A percentile compares a stretch with the other conserved stretches of the same genome.
phyloP scores from a whole-genome alignment of 2,888 invertebrate species.

The Baronia brevicornis region DNA sequence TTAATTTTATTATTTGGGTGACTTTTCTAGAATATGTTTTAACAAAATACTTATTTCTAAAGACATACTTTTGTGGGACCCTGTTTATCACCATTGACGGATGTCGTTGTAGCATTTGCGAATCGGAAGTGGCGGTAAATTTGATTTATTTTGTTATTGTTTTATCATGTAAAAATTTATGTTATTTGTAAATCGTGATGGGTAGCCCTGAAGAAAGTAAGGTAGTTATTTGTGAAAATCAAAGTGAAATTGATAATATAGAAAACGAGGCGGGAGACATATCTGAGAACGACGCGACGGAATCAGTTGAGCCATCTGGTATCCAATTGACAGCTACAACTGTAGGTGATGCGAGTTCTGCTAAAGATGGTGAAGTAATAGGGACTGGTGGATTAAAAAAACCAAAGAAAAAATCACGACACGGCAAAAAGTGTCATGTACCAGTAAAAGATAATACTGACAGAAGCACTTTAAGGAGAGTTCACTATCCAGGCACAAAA shows the following conservation, averaged over 20 bases:
- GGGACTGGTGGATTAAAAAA: constrained; percentile 46
- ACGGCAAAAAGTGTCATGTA: constrained; percentile 58
- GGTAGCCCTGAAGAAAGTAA: constrained; percentile 59
- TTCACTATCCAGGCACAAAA: constrained; percentile 59
- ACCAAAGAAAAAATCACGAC: constrained; percentile 62
- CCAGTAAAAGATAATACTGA: constrained; percentile 57
- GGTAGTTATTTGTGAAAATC: constrained; percentile 37
- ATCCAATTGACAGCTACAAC: constrained; percentile 35
- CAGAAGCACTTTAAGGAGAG: constrained; percentile 51
- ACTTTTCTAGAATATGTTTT: constrained; percentile 11
- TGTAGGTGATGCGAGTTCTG: constrained; percentile 38
- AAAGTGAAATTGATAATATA: constrained; percentile 33
- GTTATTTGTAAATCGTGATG: constrained; percentile 39
- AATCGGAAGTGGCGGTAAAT: constrained; percentile 69
- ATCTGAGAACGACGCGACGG: constrained; percentile 45
- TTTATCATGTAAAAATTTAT: constrained; percentile 39
- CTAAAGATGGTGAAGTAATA: constrained; percentile 48
- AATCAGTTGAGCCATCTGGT: constrained; percentile 39
- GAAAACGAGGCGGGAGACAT: constrained; percentile 47
- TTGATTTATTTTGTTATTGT: constrained; percentile 45
- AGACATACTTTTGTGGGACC: constrained; percentile 56
- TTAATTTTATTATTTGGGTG: constrained; percentile 1
- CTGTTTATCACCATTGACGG: constrained; percentile 73
- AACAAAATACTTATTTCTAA: constrained; percentile 17
- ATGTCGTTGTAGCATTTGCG: constrained; percentile 71